Evolutionary conservation across 2,888 invertebrate genomes (phyloP).

Genomic region (Theodoxus fluviatilis): DNA sequence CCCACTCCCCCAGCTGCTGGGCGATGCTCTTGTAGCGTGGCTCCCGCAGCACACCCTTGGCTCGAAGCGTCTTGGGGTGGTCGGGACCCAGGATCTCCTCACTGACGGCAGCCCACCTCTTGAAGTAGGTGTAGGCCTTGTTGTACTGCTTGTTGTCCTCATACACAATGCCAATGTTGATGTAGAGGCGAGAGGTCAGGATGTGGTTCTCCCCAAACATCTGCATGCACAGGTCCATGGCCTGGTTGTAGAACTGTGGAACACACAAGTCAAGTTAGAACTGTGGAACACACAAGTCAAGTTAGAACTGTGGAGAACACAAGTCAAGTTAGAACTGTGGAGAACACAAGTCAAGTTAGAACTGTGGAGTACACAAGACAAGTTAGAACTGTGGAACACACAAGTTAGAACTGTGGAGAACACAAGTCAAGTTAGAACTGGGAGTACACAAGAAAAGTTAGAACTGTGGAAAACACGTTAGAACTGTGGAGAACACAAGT

Average conservation of each 20-base stretch:
- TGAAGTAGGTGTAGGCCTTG: constrained; percentile 62
- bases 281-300: too few relatives aligned
- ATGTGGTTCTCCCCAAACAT: constrained; percentile 64
- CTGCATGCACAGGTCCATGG: constrained; percentile 63
- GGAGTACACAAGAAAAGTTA: too few relatives aligned
- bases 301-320: too few relatives aligned
- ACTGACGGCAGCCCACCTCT: constrained; percentile 61
- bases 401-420: too few relatives aligned
- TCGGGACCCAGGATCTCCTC: constrained; percentile 62
- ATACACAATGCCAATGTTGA: constrained; percentile 63
- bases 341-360: too few relatives aligned
- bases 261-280: too few relatives aligned
- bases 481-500: too few relatives aligned
- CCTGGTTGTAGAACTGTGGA: constrained; percentile 62
- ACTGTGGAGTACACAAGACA: too few relatives aligned
- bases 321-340: too few relatives aligned
- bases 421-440: too few relatives aligned
- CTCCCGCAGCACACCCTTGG: constrained; percentile 61
- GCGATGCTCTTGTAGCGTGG: constrained; percentile 58
- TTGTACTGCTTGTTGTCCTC: constrained; percentile 62
- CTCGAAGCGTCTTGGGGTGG: constrained; percentile 63
- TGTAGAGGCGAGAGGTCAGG: constrained; percentile 61
- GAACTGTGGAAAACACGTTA: too few relatives aligned
- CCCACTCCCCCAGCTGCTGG: constrained; percentile 52
- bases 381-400: too few relatives aligned